Base-by-base conservation (phyloP, 2,113 vertebrate species). In the Nipponia nippon region DNA sequence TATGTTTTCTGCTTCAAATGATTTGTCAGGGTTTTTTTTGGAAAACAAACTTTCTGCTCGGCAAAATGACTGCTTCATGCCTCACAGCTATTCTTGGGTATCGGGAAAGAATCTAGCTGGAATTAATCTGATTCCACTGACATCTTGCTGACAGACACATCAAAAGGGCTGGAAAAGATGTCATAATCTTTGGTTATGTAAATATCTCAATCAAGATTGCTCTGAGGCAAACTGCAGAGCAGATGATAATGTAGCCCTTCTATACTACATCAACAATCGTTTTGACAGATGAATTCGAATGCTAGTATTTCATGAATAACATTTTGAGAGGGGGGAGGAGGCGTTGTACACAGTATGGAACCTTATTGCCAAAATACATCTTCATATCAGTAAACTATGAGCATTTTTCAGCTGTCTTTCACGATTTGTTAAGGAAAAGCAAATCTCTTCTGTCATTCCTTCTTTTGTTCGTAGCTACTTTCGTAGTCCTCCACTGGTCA, bases 101-200 rank as follows among this genome's bases (percentile, higher is more conserved):
- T 97, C 97, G 94, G 82, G 80, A 87, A 93, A 91, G 76, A 94
- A 97, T 97, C 89, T 95, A 71, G 40, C 56, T 95, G 69, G 94
- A 96, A 92, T 95, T 96, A 95, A 95, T 97, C 80, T 96, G 91
- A 98, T 93, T 96, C 62, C 34, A 34, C 75, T 96, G 75, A 80
- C 90, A 95, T 96, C 93, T 97, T 95, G 82, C 92, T 96, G 97
- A 96, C 89, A 97, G 92, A 96, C 34, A 72, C 87, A 97, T 97
- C 92, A 95, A 84, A 97, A 96, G 83, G 81, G 30, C 71, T 92
- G 56, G 66, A 78, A 96, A 96, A 84, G 88, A 92, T 94, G 82
- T 97, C 90, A 95, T 95, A 97, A 96, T 98, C 96, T 98, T 97
- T 97, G 94, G 80, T 97, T 98, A 97, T 97, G 93, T 95, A 98